Conservation (phyloP, 1,140 invertebrate genomes). For the Lethocerus indicus region DNA sequence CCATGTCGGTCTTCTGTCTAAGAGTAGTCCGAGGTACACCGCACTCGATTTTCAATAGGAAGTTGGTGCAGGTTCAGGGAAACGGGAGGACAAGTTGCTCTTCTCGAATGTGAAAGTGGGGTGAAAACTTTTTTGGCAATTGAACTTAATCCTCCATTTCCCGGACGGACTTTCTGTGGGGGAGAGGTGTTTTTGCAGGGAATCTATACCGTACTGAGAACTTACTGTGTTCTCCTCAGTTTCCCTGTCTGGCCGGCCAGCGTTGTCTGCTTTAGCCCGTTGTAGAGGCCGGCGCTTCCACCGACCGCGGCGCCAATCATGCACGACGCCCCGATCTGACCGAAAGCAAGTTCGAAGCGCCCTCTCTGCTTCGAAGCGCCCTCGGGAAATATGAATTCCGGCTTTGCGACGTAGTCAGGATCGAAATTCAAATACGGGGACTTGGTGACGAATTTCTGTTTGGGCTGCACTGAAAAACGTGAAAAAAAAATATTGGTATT, state of each 20-base stretch:
- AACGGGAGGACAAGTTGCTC: too few species aligned
- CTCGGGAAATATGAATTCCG: conserved; percentile 87
- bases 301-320: conserved; percentile 70
- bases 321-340: conserved; percentile 78
- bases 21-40: too few species aligned
- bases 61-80: too few species aligned
- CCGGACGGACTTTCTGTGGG: too few species aligned
- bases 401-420: conserved; percentile 65
- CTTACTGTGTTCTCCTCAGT: conserved; percentile 77
- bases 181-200: too few species aligned
- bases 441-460: conserved; percentile 5
- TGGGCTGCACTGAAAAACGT: conserved; percentile 9
- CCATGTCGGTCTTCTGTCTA: too few species aligned
- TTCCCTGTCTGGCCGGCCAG: conserved; percentile 71
- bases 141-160: too few species aligned
- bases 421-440: conserved; percentile 90
- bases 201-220: too few species aligned
- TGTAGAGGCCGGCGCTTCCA: conserved; percentile 68
- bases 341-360: conserved; percentile 76
- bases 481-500: neutral
- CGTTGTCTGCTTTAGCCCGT: conserved; percentile 67
- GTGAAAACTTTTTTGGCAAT: too few species aligned
- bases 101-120: too few species aligned
- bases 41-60: too few species aligned
- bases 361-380: conserved; percentile 63